These are phyloP conservation scores for Caerostris darwini DNA, from an alignment of 1,140 invertebrate species.

Conservation along the genomic window DNA sequence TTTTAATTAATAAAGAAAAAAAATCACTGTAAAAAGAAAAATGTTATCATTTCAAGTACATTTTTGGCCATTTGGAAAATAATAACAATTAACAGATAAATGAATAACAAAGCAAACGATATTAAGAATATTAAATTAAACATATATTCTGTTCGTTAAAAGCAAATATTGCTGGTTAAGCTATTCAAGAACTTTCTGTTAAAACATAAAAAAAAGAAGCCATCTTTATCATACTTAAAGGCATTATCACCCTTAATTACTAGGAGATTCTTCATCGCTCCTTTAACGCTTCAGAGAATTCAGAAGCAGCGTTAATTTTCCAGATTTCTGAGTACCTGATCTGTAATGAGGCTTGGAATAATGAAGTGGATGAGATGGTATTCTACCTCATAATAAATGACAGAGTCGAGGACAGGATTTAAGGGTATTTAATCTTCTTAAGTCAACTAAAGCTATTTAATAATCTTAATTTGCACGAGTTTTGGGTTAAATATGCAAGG, in stretches of 20 bases:
- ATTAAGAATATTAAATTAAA: too few species aligned
- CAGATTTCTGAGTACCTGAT: not conserved
- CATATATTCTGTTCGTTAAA: too few species aligned
- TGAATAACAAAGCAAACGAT: too few species aligned
- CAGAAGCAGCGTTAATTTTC: slow-evolving; percentile 14
- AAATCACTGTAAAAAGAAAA: too few species aligned
- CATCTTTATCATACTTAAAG: not conserved
- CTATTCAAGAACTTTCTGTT: not conserved
- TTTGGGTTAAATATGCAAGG: not conserved
- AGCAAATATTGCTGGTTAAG: too few species aligned
- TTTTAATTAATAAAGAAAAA: too few species aligned
- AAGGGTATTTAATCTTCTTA: slow-evolving; percentile 2
- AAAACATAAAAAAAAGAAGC: not conserved
- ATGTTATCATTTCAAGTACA: too few species aligned
- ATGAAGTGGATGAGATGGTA: not conserved
- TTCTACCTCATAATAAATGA: slow-evolving; percentile 6
- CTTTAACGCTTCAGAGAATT: not conserved
- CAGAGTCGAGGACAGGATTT: not conserved
- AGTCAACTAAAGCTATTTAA: not conserved
- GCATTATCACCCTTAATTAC: slow-evolving; percentile 8
- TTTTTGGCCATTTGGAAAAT: too few species aligned
- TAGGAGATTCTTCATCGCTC: not conserved
- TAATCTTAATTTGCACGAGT: slow-evolving; percentile 1
- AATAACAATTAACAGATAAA: too few species aligned
- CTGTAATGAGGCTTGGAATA: slow-evolving; percentile 4